Evolutionary conservation across 2,888 invertebrate species (phyloP).

Genomic region (Epinotia ramella): DNA sequence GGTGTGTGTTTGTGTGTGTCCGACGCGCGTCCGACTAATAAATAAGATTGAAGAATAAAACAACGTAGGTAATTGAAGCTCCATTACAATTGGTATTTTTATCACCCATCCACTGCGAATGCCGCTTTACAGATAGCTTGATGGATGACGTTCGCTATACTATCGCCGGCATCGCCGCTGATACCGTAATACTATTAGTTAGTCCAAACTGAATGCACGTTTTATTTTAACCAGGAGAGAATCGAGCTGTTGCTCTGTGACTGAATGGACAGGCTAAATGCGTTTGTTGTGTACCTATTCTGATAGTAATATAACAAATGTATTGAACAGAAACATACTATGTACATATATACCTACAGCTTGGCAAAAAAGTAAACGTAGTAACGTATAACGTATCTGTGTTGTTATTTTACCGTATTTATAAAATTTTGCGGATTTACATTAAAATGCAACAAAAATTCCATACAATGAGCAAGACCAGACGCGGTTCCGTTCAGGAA

Average conservation of each 20-base stretch:
- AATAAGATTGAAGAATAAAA: not conserved
- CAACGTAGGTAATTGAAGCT: not conserved
- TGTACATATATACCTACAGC: too few relatives aligned
- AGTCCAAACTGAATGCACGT: constrained; percentile 24
- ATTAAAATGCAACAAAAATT: too few relatives aligned
- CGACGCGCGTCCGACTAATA: not conserved
- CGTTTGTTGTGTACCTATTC: too few relatives aligned
- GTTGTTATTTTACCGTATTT: too few relatives aligned
- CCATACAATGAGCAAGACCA: too few relatives aligned
- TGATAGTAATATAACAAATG: too few relatives aligned
- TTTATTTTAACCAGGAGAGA: constrained; percentile 34
- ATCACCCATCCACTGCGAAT: constrained; percentile 23
- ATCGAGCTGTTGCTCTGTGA: constrained; percentile 6
- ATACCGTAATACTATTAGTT: constrained; percentile 38
- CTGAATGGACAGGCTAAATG: not conserved
- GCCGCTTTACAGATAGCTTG: constrained; percentile 46
- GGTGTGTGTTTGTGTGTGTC: too few relatives aligned
- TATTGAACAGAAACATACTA: too few relatives aligned
- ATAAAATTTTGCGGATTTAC: too few relatives aligned
- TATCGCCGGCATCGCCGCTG: constrained; percentile 40
- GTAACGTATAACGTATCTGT: too few relatives aligned
- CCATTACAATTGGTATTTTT: constrained; percentile 9
- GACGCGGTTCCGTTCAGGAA: too few relatives aligned
- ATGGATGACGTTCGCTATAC: constrained; percentile 45
- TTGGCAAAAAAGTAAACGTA: too few relatives aligned